Evolutionary conservation across 2,113 vertebrate species (phyloP).

Genomic region (Rana temporaria): DNA sequence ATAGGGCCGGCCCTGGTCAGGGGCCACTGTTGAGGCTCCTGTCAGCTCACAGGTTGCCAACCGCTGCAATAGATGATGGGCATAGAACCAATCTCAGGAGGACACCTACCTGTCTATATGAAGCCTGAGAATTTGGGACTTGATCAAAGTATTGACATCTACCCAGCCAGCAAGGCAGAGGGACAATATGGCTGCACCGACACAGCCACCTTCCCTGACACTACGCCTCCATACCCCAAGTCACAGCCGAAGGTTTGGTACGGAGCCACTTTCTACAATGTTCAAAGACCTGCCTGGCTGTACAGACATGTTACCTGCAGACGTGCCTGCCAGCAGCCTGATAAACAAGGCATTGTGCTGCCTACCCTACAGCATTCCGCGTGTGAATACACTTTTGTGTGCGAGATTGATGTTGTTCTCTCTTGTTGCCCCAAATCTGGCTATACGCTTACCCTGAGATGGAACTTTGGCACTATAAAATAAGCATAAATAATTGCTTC

Average conservation of each 20-base stretch:
- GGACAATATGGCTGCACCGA: no score
- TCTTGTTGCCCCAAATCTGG: conserved; percentile 37
- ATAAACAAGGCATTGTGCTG: conserved; percentile 52
- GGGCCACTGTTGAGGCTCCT: no score
- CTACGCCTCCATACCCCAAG: background rate
- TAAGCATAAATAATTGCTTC: conserved; percentile 30
- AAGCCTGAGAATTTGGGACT: no score
- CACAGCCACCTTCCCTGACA: background rate
- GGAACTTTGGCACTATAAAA: conserved; percentile 46
- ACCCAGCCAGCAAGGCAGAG: no score
- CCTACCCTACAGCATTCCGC: conserved; percentile 36
- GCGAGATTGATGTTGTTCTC: conserved; percentile 48
- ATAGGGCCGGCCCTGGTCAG: no score
- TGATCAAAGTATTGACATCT: no score
- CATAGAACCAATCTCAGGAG: no score
- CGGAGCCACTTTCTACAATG: conserved; percentile 37
- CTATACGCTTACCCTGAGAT: conserved; percentile 33
- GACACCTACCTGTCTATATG: no score
- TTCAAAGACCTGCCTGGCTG: conserved; percentile 34
- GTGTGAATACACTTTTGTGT: conserved; percentile 55
- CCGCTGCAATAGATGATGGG: no score
- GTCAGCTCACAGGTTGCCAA: no score
- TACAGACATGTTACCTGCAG: conserved; percentile 56
- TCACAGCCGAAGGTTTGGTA: conserved; percentile 14
- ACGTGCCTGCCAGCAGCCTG: conserved; percentile 38